A percentile compares a stretch with the other conserved stretches of the same genome.
These are phyloP conservation scores for Neogobius melanostomus DNA, from an alignment of 2,113 vertebrate species.

Conservation along the genomic window DNA sequence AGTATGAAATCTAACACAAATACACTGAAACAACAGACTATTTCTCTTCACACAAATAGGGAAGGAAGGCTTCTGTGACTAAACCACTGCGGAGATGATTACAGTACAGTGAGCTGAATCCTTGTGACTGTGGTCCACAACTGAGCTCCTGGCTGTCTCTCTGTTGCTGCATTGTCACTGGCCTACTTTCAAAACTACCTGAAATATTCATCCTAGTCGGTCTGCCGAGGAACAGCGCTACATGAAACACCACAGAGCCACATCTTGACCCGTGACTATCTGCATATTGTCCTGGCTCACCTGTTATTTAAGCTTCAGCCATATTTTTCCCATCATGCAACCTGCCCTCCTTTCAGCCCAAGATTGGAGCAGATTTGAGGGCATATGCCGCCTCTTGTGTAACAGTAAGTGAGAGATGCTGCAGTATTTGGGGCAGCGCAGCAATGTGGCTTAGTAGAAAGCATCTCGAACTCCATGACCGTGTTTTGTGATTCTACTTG, in stretches of 20 bases:
- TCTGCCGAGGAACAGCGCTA: constrained; percentile 31
- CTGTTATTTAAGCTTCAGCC: background rate
- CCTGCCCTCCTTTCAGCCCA: constrained; percentile 3
- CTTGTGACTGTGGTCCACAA: constrained; percentile 3
- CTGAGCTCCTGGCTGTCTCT: constrained; percentile 15
- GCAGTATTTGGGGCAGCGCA: constrained; percentile 48
- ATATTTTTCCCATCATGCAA: background rate
- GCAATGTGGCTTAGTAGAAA: constrained; percentile 29
- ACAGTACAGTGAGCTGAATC: too few relatives aligned
- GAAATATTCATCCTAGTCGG: constrained; percentile 74
- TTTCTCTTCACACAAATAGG: too few relatives aligned
- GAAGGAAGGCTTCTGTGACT: too few relatives aligned
- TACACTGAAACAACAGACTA: too few relatives aligned
- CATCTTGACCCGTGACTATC: constrained; percentile 4
- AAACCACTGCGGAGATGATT: too few relatives aligned
- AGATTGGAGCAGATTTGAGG: constrained; percentile 9
- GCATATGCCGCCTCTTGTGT: constrained; percentile 22
- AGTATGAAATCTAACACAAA: too few relatives aligned
- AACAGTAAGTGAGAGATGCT: constrained; percentile 17
- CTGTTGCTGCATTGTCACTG: constrained; percentile 38
- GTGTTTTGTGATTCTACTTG: constrained; percentile 38
- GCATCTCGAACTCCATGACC: constrained; percentile 37
- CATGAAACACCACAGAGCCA: background rate
- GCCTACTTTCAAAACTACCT: constrained; percentile 68
- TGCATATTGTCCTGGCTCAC: background rate